Percentiles rank a stretch among this genome's conserved stretches.
phyloP scores from a whole-genome alignment of 2,113 vertebrate genomes.

The Cepphus grylle region DNA sequence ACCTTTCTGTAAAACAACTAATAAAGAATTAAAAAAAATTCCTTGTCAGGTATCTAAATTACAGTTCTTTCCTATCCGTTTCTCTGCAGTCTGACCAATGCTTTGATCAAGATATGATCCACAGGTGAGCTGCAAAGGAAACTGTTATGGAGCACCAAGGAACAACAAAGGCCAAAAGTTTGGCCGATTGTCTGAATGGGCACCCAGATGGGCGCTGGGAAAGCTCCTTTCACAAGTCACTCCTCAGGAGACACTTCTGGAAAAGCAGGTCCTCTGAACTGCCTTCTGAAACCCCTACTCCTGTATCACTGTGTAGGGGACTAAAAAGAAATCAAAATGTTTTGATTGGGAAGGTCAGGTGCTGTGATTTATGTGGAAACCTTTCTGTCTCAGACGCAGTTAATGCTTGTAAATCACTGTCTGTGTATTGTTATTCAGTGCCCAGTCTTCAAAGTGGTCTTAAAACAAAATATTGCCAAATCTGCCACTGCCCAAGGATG shows the following conservation, averaged over 20 bases:
- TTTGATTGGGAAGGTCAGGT: background rate
- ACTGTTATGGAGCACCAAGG: background rate
- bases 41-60: background rate
- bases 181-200: background rate
- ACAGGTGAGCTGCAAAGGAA: background rate
- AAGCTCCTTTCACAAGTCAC: background rate
- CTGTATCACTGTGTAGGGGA: background rate
- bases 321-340: background rate
- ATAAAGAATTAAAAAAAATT: background rate
- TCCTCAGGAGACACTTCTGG: background rate
- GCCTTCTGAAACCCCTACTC: background rate
- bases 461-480: slow-evolving; percentile 1
- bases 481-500: background rate
- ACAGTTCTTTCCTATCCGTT: background rate
- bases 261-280: background rate
- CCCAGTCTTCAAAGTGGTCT: slow-evolving; percentile 1
- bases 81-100: background rate
- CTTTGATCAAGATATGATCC: background rate
- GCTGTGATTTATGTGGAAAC: background rate
- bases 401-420: background rate
- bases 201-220: background rate
- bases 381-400: background rate
- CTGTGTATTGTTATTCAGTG: background rate
- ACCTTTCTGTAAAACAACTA: background rate
- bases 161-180: background rate